phyloP scores from a whole-genome alignment of 2,113 vertebrate species.

The Scomber japonicus region DNA sequence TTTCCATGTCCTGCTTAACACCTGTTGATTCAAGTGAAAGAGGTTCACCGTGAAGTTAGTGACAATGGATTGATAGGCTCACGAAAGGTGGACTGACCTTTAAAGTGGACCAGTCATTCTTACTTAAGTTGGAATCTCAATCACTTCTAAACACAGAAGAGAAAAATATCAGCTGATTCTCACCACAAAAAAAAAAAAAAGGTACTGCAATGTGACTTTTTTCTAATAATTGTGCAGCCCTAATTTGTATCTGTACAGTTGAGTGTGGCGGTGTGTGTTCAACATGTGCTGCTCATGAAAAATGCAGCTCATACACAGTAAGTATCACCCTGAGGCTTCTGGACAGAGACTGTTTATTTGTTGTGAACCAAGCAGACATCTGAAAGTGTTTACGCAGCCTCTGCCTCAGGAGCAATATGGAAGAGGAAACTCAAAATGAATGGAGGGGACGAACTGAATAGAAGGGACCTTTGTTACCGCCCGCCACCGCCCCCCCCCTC shows the following conservation, averaged over 20 bases:
- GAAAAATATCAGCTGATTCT: no score
- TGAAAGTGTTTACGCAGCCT: slow-evolving; percentile 24
- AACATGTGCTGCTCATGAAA: slow-evolving; percentile 32
- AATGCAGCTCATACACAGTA: slow-evolving; percentile 5
- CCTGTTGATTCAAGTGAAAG: no score
- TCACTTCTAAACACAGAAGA: no score
- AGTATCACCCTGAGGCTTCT: neutral
- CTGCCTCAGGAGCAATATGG: neutral
- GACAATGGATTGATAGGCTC: no score
- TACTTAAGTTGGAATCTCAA: no score
- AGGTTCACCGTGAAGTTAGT: no score
- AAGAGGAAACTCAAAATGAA: neutral
- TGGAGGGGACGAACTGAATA: slow-evolving; percentile 22
- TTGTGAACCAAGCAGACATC: neutral
- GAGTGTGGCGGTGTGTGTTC: neutral
- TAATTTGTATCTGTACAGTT: neutral
- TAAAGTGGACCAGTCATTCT: no score
- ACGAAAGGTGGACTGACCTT: no score
- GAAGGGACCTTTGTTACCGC: slow-evolving; percentile 35
- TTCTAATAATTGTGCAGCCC: no score
- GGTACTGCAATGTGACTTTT: no score
- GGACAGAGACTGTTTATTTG: slow-evolving; percentile 18
- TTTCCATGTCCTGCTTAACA: no score
- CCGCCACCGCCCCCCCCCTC: neutral
- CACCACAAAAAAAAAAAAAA: no score